These are phyloP conservation scores for Hecatera dysodea DNA, from an alignment of 2,888 invertebrate genomes.

Conservation along the genomic window DNA sequence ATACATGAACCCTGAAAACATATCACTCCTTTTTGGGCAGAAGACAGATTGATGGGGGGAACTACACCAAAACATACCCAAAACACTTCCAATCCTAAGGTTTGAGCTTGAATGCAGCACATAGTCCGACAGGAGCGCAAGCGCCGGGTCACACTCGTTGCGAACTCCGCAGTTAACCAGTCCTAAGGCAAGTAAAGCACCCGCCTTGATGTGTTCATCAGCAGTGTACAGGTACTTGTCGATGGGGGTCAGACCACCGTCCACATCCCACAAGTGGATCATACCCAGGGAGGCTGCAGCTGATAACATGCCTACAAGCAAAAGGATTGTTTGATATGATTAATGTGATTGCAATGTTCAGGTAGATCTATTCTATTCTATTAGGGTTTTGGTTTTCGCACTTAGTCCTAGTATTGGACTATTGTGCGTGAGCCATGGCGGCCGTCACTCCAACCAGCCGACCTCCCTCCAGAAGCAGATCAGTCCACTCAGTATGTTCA, in stretches of 20 bases:
- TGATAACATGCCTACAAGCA: conserved; percentile 95
- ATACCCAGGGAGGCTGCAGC: conserved; percentile 99
- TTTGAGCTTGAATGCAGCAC: conserved; percentile 95
- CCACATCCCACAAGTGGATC: conserved; percentile 99
- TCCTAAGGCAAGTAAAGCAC: conserved; percentile 98
- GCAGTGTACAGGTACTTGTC: conserved; percentile 99
- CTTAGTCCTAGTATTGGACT: too few relatives aligned
- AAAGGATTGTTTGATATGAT: neutral
- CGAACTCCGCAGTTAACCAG: conserved; percentile 99
- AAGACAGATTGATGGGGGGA: too few relatives aligned
- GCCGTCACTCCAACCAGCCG: too few relatives aligned
- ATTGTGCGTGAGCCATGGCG: too few relatives aligned
- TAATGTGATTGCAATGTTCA: neutral
- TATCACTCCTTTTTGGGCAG: too few relatives aligned
- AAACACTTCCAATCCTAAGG: conserved; percentile 96
- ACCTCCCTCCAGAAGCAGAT: too few relatives aligned
- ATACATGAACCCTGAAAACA: too few relatives aligned
- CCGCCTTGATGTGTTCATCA: conserved; percentile 99
- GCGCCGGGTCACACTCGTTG: conserved; percentile 99
- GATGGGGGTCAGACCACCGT: conserved; percentile 99
- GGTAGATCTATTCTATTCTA: too few relatives aligned
- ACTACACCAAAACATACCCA: too few relatives aligned
- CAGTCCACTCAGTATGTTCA: too few relatives aligned
- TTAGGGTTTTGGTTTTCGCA: too few relatives aligned
- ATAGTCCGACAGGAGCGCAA: conserved; percentile 98